Evolutionary conservation across 2,888 invertebrate species (phyloP).

Genomic region (Zelleria hepariella): DNA sequence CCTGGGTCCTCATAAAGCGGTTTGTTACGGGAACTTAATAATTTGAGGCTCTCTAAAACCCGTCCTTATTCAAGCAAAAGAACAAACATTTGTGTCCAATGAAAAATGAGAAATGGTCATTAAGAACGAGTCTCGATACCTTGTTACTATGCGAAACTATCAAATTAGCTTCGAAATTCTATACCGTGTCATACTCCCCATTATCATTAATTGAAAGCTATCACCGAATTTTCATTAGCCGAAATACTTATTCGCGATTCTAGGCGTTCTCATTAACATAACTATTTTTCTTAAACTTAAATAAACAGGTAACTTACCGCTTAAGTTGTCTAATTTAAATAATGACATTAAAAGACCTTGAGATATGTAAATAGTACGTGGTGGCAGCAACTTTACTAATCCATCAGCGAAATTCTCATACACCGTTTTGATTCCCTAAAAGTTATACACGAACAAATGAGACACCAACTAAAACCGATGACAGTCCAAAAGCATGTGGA

Average conservation of each 20-base stretch:
- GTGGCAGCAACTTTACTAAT: background rate
- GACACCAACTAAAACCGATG: constrained; percentile 65
- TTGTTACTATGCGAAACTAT: constrained; percentile 1
- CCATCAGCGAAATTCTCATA: background rate
- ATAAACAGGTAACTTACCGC: background rate
- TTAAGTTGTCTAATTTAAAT: constrained; percentile 3
- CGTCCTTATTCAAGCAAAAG: background rate
- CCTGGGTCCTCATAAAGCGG: too few species aligned
- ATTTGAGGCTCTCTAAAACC: background rate
- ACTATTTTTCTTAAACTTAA: background rate
- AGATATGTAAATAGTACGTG: background rate
- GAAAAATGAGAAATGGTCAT: constrained; percentile 1
- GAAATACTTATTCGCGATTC: background rate
- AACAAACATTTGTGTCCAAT: background rate
- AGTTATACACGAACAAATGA: constrained; percentile 20
- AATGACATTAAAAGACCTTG: background rate
- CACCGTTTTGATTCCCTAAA: background rate
- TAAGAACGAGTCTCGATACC: background rate
- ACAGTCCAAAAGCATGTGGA: constrained; percentile 42
- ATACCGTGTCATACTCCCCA: background rate
- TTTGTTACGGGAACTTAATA: too few species aligned
- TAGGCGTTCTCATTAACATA: background rate
- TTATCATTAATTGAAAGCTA: constrained; percentile 7
- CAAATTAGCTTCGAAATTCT: constrained; percentile 2
- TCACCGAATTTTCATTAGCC: background rate